A percentile compares a stretch with the other conserved stretches of the same genome.
These are phyloP conservation scores for Antechinus flavipes DNA, from an alignment of 2,113 vertebrate genomes.

Conservation along the genomic window DNA sequence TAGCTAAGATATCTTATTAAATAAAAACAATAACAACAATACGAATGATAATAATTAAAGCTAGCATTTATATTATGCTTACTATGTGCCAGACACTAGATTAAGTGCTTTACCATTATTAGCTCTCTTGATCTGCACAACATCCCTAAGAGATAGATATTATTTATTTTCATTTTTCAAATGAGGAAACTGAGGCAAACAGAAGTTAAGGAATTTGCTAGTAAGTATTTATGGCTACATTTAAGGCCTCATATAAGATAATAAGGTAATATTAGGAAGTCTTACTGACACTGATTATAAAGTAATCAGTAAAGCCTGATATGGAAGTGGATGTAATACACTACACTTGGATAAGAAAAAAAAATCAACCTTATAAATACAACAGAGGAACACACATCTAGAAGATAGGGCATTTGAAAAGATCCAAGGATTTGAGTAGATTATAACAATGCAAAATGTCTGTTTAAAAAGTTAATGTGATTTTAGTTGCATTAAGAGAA, in stretches of 20 bases:
- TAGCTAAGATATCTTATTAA: not conserved
- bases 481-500: not conserved
- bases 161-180: not conserved
- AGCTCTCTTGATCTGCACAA: not conserved
- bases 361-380: not conserved
- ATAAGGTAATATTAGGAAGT: not conserved
- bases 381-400: not conserved
- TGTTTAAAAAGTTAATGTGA: not conserved
- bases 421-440: not conserved
- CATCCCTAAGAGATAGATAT: not conserved
- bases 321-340: not conserved
- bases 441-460: not conserved
- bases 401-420: not conserved
- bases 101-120: not conserved
- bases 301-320: not conserved
- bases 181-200: not conserved
- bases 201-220: not conserved
- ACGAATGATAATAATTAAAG: too few species aligned
- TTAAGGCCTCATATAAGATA: not conserved
- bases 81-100: not conserved
- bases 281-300: not conserved
- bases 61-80: not conserved
- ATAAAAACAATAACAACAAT: not conserved
- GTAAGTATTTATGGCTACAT: not conserved
- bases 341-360: not conserved